Conservation (phyloP, 2,888 invertebrate genomes). For the Apamea monoglypha region DNA sequence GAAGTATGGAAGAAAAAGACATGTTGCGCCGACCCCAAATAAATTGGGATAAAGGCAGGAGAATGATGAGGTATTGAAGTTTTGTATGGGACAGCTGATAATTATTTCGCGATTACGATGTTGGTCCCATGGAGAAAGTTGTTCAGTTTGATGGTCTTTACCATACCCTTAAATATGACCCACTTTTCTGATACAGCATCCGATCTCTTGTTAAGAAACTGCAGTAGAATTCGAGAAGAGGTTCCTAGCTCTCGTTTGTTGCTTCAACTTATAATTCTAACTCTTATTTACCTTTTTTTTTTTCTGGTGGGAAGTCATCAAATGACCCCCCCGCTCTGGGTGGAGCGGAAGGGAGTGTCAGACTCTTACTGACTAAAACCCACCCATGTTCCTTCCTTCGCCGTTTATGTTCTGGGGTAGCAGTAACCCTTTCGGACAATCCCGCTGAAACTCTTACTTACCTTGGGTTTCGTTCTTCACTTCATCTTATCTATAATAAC, state of each 20-base stretch:
- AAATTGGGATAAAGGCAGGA: too few relatives aligned
- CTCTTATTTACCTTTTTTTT: constrained; percentile 17
- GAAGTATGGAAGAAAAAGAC: too few relatives aligned
- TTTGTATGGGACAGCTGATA: background rate
- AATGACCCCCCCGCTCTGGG: too few relatives aligned
- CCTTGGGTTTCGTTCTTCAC: background rate
- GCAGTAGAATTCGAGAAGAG: background rate
- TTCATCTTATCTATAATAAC: background rate
- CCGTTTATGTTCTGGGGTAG: too few relatives aligned
- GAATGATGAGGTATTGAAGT: too few relatives aligned
- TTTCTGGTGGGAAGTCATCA: too few relatives aligned
- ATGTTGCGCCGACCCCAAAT: too few relatives aligned
- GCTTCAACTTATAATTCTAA: background rate
- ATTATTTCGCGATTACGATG: background rate
- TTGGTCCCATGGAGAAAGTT: background rate
- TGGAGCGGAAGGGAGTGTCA: too few relatives aligned
- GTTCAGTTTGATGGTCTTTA: too few relatives aligned
- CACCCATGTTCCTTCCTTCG: too few relatives aligned
- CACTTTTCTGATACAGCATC: background rate
- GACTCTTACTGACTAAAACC: too few relatives aligned
- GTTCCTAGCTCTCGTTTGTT: background rate
- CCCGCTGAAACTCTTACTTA: background rate
- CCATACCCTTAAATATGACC: background rate
- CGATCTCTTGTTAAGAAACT: background rate
- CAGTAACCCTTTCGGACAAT: too few relatives aligned